A percentile compares a stretch with the other conserved stretches of the same genome.
Evolutionary conservation across 2,888 invertebrate species (phyloP).

Genomic region (Nemotelus nigrinus): DNA sequence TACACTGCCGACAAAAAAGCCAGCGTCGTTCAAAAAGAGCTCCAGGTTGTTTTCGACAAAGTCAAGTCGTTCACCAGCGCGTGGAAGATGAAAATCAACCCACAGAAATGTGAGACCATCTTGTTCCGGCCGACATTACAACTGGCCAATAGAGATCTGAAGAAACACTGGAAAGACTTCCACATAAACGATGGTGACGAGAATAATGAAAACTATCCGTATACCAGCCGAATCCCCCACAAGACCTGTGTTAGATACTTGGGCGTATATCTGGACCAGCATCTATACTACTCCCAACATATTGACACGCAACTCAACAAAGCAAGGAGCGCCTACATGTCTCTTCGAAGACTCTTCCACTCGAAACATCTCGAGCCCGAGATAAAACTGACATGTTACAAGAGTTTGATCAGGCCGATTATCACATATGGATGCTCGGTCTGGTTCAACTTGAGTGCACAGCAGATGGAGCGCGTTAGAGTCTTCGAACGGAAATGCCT

Average conservation of each 20-base stretch:
- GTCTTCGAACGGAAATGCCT: conserved; percentile 20
- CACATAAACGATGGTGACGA: not conserved
- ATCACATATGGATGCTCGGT: conserved; percentile 18
- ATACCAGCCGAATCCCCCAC: conserved; percentile 9
- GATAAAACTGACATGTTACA: not conserved
- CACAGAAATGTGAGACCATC: conserved; percentile 11
- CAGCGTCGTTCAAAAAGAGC: not conserved
- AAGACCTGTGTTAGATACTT: conserved; percentile 6
- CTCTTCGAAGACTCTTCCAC: conserved; percentile 8
- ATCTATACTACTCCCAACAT: conserved; percentile 22
- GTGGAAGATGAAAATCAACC: conserved; percentile 11
- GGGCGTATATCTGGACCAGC: conserved; percentile 25
- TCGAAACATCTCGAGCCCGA: not conserved
- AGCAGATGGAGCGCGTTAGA: conserved; percentile 14
- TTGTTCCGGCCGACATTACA: not conserved
- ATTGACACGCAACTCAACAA: not conserved
- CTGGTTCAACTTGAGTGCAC: conserved; percentile 34
- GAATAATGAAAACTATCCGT: not conserved
- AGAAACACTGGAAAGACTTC: conserved; percentile 15
- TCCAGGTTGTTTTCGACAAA: not conserved
- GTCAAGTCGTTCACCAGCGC: not conserved
- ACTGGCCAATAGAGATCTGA: not conserved
- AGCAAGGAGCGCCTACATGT: not conserved
- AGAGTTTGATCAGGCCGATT: conserved; percentile 3
- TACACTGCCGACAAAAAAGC: conserved; percentile 11